These are phyloP conservation scores for Lophotriccus pileatus DNA, from an alignment of 2,797 vertebrate species.

Conservation along the genomic window DNA sequence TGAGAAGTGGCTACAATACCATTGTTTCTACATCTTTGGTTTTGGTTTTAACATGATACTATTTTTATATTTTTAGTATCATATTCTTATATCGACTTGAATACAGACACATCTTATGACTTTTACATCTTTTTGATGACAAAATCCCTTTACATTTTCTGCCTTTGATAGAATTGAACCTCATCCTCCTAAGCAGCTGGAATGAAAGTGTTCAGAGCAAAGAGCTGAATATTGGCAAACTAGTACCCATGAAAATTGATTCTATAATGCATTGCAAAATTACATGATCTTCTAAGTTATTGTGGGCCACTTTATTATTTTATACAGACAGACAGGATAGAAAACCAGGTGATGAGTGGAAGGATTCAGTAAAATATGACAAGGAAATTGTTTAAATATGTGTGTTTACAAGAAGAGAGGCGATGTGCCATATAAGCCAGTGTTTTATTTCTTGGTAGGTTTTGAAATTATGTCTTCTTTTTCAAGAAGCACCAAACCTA, in stretches of 20 bases:
- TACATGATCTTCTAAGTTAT: neutral
- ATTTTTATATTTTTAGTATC: neutral
- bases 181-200: neutral
- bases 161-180: neutral
- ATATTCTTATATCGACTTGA: neutral
- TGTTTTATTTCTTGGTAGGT: neutral
- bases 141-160: neutral
- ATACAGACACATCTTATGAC: neutral
- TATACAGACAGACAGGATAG: neutral
- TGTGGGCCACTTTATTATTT: neutral
- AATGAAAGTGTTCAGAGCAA: neutral
- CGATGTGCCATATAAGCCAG: accelerated
- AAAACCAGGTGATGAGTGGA: neutral
- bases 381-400: neutral
- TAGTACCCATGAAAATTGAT: neutral
- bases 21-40: neutral
- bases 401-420: neutral
- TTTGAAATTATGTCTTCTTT: neutral
- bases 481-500: neutral
- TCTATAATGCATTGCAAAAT: neutral
- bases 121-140: neutral
- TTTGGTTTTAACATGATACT: neutral
- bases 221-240: neutral
- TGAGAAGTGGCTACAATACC: neutral
- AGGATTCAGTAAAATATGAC: neutral